These are phyloP conservation scores for Coracopsis vasa DNA, from an alignment of 2,113 vertebrate species.

Conservation along the genomic window DNA sequence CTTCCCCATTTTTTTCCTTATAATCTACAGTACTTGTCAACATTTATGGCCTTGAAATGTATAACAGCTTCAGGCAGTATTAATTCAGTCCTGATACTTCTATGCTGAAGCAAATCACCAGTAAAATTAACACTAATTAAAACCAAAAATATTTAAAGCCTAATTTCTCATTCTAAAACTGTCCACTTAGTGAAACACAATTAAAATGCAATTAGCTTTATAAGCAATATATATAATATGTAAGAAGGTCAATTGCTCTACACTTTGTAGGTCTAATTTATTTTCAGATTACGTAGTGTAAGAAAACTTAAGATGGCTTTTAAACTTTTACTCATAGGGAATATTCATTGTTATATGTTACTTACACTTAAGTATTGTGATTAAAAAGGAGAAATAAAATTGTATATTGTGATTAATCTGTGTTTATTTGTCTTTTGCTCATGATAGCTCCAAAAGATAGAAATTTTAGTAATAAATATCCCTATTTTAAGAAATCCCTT, in stretches of 20 bases:
- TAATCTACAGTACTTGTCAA: not conserved
- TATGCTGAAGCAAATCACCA: not conserved
- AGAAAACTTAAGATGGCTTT: not conserved
- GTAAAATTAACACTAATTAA: conserved; percentile 38
- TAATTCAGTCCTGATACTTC: conserved; percentile 1
- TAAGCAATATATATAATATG: conserved; percentile 20
- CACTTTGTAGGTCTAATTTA: not conserved
- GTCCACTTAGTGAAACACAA: not conserved
- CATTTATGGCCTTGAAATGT: not conserved
- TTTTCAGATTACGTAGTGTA: not conserved
- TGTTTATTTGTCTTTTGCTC: not conserved
- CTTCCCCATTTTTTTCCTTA: not conserved
- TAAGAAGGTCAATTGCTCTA: conserved; percentile 38
- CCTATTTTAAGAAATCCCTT: not conserved
- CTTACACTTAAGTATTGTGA: not conserved
- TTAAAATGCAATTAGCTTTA: conserved; percentile 20
- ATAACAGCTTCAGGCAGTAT: not conserved
- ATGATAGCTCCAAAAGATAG: not conserved
- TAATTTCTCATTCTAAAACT: not conserved
- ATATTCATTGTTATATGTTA: not conserved
- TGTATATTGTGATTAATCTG: not conserved
- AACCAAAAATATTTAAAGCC: conserved; percentile 21
- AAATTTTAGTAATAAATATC: not conserved
- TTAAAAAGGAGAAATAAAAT: not conserved
- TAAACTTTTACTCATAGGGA: not conserved